phyloP scores from a whole-genome alignment of 2,113 vertebrate species.

The Atrichornis clamosus region DNA sequence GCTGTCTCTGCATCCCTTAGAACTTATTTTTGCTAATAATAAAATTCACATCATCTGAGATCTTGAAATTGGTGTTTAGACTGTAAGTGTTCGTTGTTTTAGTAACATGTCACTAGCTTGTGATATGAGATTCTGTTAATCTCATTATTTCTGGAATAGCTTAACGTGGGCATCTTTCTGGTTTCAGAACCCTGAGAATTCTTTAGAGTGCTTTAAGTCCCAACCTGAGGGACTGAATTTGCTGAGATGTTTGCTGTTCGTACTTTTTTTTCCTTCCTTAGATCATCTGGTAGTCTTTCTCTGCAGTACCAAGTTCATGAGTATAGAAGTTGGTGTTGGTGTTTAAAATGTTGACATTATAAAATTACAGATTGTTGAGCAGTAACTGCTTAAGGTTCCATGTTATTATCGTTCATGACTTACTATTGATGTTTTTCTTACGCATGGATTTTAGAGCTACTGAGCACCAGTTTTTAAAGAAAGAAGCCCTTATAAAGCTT shows the following conservation, averaged over 20 bases:
- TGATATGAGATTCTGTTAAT: background rate
- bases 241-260: background rate
- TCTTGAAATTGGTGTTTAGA: background rate
- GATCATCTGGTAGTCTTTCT: background rate
- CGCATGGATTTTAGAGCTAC: background rate
- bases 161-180: background rate
- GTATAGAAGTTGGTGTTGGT: background rate
- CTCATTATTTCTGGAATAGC: background rate
- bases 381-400: background rate
- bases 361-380: background rate
- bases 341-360: background rate
- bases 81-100: background rate
- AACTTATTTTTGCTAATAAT: background rate
- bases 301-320: background rate
- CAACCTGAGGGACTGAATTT: background rate
- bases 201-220: background rate
- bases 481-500: background rate
- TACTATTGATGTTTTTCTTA: background rate
- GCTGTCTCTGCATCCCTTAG: background rate
- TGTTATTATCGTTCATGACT: background rate
- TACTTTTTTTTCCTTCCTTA: background rate
- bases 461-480: background rate
- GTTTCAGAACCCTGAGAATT: background rate
- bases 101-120: background rate
- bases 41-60: background rate